Evolutionary conservation across 2,797 vertebrate genomes (phyloP).

Genomic region (Tangara arthus): DNA sequence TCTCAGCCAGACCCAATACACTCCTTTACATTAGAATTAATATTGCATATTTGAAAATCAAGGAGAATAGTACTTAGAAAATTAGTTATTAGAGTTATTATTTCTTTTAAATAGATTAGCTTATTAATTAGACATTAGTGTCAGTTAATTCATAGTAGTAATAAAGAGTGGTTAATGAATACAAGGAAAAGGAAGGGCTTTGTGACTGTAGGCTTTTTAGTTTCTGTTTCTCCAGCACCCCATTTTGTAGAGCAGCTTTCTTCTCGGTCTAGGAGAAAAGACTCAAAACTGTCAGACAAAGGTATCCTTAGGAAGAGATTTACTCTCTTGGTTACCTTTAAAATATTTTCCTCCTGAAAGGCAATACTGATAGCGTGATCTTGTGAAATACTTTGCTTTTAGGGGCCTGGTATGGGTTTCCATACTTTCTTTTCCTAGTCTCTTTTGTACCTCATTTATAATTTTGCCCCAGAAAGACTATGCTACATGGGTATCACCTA

Average conservation of each 20-base stretch:
- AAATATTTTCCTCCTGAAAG: neutral
- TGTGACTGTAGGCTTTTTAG: accelerated
- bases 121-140: neutral
- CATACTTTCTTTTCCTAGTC: neutral
- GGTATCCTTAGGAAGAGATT: neutral
- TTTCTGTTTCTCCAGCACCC: neutral
- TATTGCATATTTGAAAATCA: neutral
- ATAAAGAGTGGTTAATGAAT: neutral
- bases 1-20: neutral
- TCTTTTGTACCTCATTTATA: neutral
- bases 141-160: neutral
- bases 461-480: neutral
- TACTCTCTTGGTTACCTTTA: neutral
- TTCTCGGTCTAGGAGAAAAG: neutral
- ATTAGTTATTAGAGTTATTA: neutral
- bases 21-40: neutral
- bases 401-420: neutral
- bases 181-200: neutral
- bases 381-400: neutral
- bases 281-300: neutral
- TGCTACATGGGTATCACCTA: neutral
- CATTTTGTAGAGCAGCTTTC: neutral
- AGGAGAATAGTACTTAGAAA: neutral
- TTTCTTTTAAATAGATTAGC: neutral
- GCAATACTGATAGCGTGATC: accelerated